Conservation (phyloP, 2,797 vertebrate species). For the Silurus lanzhouensis region DNA sequence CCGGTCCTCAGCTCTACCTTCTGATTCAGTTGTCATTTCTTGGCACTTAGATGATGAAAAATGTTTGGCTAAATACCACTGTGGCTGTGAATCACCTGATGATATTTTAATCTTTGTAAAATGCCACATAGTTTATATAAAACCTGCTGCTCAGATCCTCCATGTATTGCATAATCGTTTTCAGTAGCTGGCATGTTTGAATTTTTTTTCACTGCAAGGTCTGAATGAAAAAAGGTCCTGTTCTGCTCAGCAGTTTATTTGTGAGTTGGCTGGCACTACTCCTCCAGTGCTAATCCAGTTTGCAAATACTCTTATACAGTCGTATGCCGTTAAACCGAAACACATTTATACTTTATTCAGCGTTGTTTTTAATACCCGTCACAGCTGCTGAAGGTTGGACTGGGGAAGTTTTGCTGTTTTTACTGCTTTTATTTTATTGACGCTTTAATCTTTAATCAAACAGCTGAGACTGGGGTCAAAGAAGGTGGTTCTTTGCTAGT, state of each 20-base stretch:
- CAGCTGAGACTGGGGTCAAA: background rate
- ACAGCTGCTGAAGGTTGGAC: background rate
- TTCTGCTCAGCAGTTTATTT: constrained; percentile 12
- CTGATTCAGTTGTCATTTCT: background rate
- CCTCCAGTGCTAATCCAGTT: constrained; percentile 11
- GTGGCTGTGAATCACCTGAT: background rate
- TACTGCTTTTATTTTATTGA: background rate
- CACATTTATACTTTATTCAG: background rate
- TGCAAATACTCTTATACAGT: background rate
- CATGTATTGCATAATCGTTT: constrained; percentile 29
- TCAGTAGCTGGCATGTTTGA: background rate
- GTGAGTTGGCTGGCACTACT: background rate
- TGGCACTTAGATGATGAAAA: constrained; percentile 19
- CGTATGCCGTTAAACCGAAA: background rate
- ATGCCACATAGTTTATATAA: constrained; percentile 22
- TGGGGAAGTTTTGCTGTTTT: background rate
- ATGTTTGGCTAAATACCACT: background rate
- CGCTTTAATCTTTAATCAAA: background rate
- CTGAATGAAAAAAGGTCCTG: background rate
- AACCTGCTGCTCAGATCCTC: constrained; percentile 9
- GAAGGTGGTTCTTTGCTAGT: background rate
- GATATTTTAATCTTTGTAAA: constrained; percentile 2
- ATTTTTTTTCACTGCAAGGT: constrained; percentile 9
- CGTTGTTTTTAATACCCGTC: background rate
- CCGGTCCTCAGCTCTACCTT: background rate